Conservation (phyloP, 2,797 vertebrate genomes). For the Artibeus jamaicensis region DNA sequence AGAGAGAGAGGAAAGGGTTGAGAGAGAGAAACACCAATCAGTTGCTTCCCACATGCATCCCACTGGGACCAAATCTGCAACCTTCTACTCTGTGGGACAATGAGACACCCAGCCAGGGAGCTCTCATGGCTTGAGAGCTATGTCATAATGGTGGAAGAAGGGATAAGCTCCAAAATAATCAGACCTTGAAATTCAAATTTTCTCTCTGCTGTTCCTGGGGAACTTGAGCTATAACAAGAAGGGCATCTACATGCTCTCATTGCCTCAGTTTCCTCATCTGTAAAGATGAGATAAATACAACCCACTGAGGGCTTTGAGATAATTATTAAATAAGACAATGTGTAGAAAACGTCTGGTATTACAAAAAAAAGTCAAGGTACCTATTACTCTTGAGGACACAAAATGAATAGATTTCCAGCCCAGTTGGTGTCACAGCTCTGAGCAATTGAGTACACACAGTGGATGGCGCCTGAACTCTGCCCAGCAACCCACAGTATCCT, state of each 20-base stretch:
- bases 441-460: neutral
- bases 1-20: neutral
- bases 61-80: neutral
- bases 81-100: neutral
- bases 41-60: neutral
- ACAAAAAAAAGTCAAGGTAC: neutral
- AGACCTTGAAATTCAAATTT: neutral
- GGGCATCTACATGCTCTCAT: neutral
- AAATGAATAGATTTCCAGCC: neutral
- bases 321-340: neutral
- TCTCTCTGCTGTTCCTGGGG: neutral
- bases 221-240: neutral
- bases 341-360: neutral
- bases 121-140: neutral
- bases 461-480: neutral
- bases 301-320: neutral
- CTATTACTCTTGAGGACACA: neutral
- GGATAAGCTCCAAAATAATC: neutral
- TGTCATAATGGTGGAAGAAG: accelerated
- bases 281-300: neutral
- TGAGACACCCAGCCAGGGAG: neutral
- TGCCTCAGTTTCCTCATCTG: neutral
- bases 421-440: neutral
- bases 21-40: neutral
- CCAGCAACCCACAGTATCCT: neutral